Percentiles rank a stretch among this genome's conserved stretches.
These are phyloP conservation scores for Rhagium mordax DNA, from an alignment of 2,888 invertebrate species.

Conservation along the genomic window DNA sequence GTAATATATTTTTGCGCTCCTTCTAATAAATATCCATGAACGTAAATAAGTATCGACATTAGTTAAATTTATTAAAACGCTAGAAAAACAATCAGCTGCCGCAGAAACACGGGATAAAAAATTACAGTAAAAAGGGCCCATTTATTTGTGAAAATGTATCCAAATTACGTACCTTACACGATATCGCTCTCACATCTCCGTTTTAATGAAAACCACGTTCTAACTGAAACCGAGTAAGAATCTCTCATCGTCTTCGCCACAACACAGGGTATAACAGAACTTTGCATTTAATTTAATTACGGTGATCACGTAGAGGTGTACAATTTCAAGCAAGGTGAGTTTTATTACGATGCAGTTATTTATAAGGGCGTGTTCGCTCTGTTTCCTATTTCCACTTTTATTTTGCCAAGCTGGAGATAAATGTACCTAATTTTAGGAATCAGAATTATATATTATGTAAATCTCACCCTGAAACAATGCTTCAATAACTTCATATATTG, in stretches of 20 bases:
- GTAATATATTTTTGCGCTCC: too few relatives aligned
- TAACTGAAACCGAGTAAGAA: constrained; percentile 20
- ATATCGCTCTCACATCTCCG: constrained; percentile 6
- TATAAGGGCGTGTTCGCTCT: neutral
- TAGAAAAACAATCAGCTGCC: neutral
- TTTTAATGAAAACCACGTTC: constrained; percentile 20
- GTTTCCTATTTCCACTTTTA: constrained; percentile 1
- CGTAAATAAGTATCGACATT: neutral
- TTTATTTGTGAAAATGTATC: neutral
- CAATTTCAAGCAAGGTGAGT: constrained; percentile 17
- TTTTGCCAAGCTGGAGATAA: neutral
- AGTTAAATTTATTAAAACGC: neutral
- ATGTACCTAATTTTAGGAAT: constrained; percentile 3
- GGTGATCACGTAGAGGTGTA: constrained; percentile 22
- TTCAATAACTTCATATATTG: too few relatives aligned
- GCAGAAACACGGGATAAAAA: neutral
- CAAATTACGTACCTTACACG: constrained; percentile 20
- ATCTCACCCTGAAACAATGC: too few relatives aligned
- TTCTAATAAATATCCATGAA: neutral
- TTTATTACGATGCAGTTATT: constrained; percentile 25
- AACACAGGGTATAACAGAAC: constrained; percentile 11
- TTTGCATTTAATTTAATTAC: constrained; percentile 27
- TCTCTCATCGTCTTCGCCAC: constrained; percentile 8
- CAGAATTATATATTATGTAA: constrained; percentile 8
- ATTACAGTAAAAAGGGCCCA: neutral